Base-by-base conservation (phyloP, 2,113 vertebrate species). In the Zapus hudsonius region DNA sequence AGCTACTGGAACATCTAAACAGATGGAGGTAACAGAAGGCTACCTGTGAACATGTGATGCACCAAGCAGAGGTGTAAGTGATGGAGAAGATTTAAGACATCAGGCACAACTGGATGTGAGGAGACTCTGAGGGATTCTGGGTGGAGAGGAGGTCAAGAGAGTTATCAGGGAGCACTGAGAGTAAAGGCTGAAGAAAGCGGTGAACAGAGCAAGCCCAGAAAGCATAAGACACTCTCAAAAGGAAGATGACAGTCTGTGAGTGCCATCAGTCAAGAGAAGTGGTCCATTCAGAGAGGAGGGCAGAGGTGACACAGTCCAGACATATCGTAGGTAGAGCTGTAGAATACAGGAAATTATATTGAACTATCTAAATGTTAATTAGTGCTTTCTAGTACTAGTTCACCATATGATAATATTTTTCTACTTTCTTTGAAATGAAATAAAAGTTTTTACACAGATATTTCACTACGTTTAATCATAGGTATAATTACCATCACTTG, bases 361-460 rank as follows among this genome's bases (percentile, higher is more conserved):
- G 25, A 87, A 27, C 29, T 42, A 16, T 13, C 81, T 61, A 59
- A 52, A 33, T 42, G 42, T 63, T 29, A 76, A 27, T 69, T 38
- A 52, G 63, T 57, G 17, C 2, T 94, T 95, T 69, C 31, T 69
- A 94, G 78, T n/a, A 83, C 16, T 47, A 38, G 36, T 11, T 95
- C 44, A 73, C 11, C 33, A 47, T 57, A 47, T 66, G 55, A 4
- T 76, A 61, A 57, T 11, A 55, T 81, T 87, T 47, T 76, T 31
- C 76, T n/a, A 36, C 3, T 82, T 29, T 82, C 57, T 78, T 81
- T 92, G 22, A 74, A 90, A 92, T n/a, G 76, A 61, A 80, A 88
- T 66, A 83, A 75, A 84, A 88, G 2, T 17, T 76, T 83, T 89
- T 76, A 61, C 11, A 84, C 22, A 91, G 15, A 36, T 40, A 66